Evolutionary conservation across 2,797 vertebrate genomes (phyloP).

Genomic region (Vipera ursinii): DNA sequence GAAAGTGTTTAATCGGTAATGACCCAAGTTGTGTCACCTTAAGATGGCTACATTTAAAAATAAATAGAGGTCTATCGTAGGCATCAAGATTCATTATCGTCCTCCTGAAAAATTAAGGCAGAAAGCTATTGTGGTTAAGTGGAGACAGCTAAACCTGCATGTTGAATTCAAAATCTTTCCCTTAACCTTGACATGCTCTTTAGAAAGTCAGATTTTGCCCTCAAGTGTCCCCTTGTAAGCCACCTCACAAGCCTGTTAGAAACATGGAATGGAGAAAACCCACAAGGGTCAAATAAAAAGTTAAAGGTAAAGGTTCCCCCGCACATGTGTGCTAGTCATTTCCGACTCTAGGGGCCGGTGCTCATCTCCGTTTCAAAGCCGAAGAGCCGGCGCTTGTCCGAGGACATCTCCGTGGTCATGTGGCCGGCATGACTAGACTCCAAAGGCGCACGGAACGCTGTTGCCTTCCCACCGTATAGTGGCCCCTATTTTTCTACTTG

Average conservation of each 20-base stretch:
- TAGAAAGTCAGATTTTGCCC: background rate
- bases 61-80: slow-evolving; percentile 56
- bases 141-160: slow-evolving; percentile 6
- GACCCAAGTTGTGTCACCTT: slow-evolving; percentile 54
- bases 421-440: too few species aligned
- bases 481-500: too few species aligned
- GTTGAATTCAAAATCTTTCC: background rate
- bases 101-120: slow-evolving; percentile 63
- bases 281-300: background rate
- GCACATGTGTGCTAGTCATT: too few species aligned
- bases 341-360: too few species aligned
- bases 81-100: slow-evolving; percentile 63
- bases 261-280: background rate
- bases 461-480: too few species aligned
- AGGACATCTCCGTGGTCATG: too few species aligned
- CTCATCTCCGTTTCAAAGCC: too few species aligned
- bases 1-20: slow-evolving; percentile 61
- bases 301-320: too few species aligned
- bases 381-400: too few species aligned
- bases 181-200: background rate
- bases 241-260: background rate
- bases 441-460: too few species aligned
- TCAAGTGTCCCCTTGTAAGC: background rate
- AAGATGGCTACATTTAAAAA: slow-evolving; percentile 61
- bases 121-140: background rate